Evolutionary conservation across 30 jellyfish, hydroid and myxozoan species (phyloP), one percentile per base, ranked within the genome.

Genomic region (Clytia hemisphaerica): DNA sequence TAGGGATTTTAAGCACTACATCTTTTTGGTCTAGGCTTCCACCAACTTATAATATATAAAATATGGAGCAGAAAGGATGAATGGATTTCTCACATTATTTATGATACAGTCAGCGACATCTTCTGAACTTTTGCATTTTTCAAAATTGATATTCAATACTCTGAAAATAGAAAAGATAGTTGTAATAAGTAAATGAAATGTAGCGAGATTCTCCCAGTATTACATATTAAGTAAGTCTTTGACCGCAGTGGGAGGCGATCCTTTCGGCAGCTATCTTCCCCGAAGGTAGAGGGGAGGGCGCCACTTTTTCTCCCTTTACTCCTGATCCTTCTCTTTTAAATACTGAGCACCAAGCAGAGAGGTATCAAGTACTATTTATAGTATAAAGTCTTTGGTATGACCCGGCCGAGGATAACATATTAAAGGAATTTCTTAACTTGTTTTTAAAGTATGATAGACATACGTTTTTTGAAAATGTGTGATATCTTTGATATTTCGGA

Each of bases 401-500:
- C n/a, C n/a, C n/a, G n/a, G n/a, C n/a, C n/a, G n/a, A n/a, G n/a
- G n/a, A n/a, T n/a, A n/a, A n/a, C n/a, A n/a, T n/a, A n/a, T n/a
- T n/a, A n/a, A n/a, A n/a, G n/a, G n/a, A n/a, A n/a, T n/a, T n/a
- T n/a, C n/a, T n/a, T n/a, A n/a, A n/a, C n/a, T n/a, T n/a, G n/a
- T n/a, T n/a, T n/a, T n/a, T n/a, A n/a, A n/a, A n/a, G n/a, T n/a
- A n/a, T n/a, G n/a, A n/a, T 9, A 22, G 9, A 71, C 85, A 2
- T 29, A 82, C 94, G 76, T 84, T 58, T 70, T 84, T 10, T 77
- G 93, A 18, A 84, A 70, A 40, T 75, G 51, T 36, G 36, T 54
- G 37, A 84, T 9, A 25, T 84, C 95, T 67, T 84, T 84, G 88
- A 76, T 57, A 47, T 84, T 84, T 30, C 95, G 72, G 68, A 84